A percentile compares a stretch with the other conserved stretches of the same genome.
These are phyloP conservation scores for Aphrocallistes beatrix DNA, from an alignment of 37 sponge, comb jelly and placozoan species.

Conservation along the genomic window DNA sequence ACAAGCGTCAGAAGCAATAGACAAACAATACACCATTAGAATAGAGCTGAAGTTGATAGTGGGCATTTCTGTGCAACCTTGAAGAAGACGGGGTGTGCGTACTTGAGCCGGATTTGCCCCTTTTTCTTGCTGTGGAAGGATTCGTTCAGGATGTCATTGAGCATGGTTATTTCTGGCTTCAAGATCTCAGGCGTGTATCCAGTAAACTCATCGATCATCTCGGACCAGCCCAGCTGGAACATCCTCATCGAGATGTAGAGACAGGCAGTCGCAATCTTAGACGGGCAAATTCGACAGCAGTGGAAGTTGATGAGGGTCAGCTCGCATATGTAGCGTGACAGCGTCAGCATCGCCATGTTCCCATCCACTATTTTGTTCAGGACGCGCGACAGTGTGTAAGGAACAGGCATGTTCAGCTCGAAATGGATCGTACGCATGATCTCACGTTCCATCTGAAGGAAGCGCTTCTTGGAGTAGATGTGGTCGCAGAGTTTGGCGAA, in stretches of 20 bases:
- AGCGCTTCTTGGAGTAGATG: conserved; percentile 31
- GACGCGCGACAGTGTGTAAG: conserved; percentile 34
- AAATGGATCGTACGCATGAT: conserved; percentile 36
- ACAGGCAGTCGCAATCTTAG: conserved; percentile 40
- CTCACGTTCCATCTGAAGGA: conserved; percentile 33
- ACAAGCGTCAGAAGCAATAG: conserved; percentile 1
- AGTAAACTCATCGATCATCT: conserved; percentile 1
- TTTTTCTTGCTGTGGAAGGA: conserved; percentile 8
- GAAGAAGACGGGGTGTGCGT: background rate
- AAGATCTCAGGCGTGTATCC: background rate
- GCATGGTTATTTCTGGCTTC: background rate
- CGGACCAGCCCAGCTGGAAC: background rate
- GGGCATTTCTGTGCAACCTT: conserved; percentile 14
- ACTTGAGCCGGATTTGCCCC: background rate
- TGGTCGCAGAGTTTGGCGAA: conserved; percentile 40
- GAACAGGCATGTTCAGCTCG: conserved; percentile 33
- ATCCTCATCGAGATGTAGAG: conserved; percentile 24
- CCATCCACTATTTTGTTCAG: conserved; percentile 40
- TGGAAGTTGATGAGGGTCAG: conserved; percentile 25
- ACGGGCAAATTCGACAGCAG: conserved; percentile 24
- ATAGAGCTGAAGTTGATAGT: background rate
- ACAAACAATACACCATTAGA: conserved; percentile 10
- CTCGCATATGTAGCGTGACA: conserved; percentile 70
- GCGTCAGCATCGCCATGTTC: conserved; percentile 35
- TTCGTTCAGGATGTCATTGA: background rate